Evolutionary conservation across 2,113 vertebrate species (phyloP), one percentile per base, ranked within the genome.

Genomic region (Anhinga rufa): DNA sequence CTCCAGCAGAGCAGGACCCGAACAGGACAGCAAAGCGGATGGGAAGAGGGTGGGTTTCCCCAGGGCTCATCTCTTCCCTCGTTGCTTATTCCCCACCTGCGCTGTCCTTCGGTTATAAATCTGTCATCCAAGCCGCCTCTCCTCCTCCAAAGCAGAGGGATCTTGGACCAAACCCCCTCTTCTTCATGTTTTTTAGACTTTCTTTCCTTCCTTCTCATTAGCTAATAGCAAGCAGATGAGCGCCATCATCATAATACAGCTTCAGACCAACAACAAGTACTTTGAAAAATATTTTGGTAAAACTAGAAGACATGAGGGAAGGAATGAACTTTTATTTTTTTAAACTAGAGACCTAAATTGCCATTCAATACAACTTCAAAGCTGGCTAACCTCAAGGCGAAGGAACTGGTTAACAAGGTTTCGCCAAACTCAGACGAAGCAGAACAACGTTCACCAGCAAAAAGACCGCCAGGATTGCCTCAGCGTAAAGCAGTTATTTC

Each of bases 201-300:
- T 10, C 32, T n/a, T 44, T 60, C 22, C 72, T 70, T 42, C 66
- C 44, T 61, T 25, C 46, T 38, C 9, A 26, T 62, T 19, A 85
- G 34, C 13, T 6, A 13, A 34, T 2, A 36, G 18, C 28, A 10
- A n/a, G 36, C 60, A 19, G 36, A 44, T 5, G 21, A 83, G 12
- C 1, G 1, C 17, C 22, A 7, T 34, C 46, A 29, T 10, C 51
- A 21, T 1, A 0, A 28, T 0, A 9, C 34, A 2, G 62, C 64
- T 21, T 4, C 48, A 6, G 32, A 42, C 42, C 2, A 2, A 10
- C 31, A 3, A 38, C 15, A 7, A 6, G 6, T 0, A 1, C 42
- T 31, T 2, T 3, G 65, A n/a, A n/a, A 18, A 49, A n/a, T 22
- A 34, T 21, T 40, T 29, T 6, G 48, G 54, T 52, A 34, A 14